Percentiles rank a stretch among this genome's conserved stretches.
Conservation (phyloP, 2,797 vertebrate genomes). For the Erpetoichthys calabaricus region DNA sequence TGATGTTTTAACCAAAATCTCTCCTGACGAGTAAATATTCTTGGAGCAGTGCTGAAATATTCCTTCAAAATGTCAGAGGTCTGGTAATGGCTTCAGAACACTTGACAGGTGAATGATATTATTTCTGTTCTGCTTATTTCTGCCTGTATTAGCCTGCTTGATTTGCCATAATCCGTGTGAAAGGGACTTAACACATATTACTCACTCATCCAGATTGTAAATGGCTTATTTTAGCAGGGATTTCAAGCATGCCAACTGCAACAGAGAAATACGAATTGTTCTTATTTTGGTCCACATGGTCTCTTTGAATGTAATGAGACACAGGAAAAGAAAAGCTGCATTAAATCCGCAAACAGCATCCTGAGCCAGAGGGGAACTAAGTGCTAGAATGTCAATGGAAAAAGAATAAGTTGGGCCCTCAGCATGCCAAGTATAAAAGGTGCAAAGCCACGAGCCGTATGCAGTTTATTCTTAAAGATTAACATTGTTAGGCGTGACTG, state of each 20-base stretch:
- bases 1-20: neutral
- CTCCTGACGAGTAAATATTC: slow-evolving; percentile 1
- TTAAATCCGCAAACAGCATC: neutral
- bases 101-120: neutral
- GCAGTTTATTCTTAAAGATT: neutral
- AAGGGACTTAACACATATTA: neutral
- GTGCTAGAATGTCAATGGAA: neutral
- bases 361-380: neutral
- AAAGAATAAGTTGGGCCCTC: neutral
- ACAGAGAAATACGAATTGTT: neutral
- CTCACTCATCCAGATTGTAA: too few relatives aligned
- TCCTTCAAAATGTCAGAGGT: neutral
- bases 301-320: neutral
- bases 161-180: neutral
- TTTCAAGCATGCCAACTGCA: neutral
- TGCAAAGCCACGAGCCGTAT: neutral
- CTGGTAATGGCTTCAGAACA: neutral
- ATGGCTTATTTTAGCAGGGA: too few relatives aligned
- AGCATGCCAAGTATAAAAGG: neutral
- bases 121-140: neutral
- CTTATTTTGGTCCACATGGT: neutral
- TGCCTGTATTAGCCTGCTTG: neutral
- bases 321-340: neutral
- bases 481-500: neutral
- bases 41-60: neutral